phyloP scores from a whole-genome alignment of 2,113 vertebrate genomes.

The Tyrannus savana region DNA sequence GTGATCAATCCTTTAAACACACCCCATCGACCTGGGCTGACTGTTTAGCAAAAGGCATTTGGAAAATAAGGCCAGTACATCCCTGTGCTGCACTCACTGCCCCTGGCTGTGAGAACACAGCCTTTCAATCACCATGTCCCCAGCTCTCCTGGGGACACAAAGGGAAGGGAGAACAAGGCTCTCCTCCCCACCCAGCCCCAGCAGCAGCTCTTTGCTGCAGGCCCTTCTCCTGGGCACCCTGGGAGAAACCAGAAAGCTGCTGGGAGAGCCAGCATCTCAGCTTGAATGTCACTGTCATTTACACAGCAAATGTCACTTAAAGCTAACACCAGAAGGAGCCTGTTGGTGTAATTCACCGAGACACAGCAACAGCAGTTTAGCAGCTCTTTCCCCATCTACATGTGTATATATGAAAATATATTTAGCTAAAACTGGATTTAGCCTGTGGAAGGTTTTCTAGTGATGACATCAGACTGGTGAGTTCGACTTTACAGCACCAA shows the following conservation, averaged over 20 bases:
- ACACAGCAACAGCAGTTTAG: not conserved
- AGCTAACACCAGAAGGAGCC: constrained; percentile 54
- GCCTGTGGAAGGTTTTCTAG: not conserved
- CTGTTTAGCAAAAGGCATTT: not conserved
- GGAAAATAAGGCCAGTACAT: not conserved
- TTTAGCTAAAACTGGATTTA: not conserved
- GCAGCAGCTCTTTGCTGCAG: not conserved
- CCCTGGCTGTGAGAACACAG: fast-evolving
- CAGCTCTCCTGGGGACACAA: not conserved
- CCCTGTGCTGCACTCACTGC: not conserved
- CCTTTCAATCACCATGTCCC: fast-evolving
- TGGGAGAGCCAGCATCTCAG: constrained; percentile 39
- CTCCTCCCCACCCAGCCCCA: not conserved
- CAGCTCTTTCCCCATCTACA: not conserved
- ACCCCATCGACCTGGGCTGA: not conserved
- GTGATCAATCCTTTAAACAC: not conserved
- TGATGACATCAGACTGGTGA: not conserved
- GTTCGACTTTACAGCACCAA: not conserved
- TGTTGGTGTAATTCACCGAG: constrained; percentile 26
- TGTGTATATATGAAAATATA: not conserved
- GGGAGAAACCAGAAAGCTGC: not conserved
- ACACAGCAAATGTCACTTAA: constrained; percentile 65
- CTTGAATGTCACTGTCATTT: constrained; percentile 64
- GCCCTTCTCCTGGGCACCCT: not conserved
- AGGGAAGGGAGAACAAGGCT: not conserved